Base-by-base conservation (phyloP, 2,113 vertebrate species). In the Actenoides hombroni region DNA sequence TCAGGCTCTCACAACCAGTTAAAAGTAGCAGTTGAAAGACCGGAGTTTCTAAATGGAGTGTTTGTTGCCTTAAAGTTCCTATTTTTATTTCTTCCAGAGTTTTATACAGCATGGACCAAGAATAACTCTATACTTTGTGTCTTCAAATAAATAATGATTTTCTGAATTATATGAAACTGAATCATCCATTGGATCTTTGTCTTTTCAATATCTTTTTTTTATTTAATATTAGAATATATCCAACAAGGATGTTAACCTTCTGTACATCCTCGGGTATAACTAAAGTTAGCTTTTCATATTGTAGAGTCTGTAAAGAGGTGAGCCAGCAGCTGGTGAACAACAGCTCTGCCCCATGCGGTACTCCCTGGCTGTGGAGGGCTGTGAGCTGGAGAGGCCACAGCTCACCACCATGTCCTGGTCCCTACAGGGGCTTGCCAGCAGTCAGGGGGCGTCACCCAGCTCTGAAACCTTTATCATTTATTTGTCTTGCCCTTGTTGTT, bases 401-500 rank as follows among this genome's bases (percentile, higher is more conserved):
- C 35, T 1, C 0, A 10, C 12, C 0, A 4, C 67, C 2, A 1
- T 5, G 18, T 51, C 69, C 53, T 1, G 5, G 23, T 16, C 35
- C 29, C 28, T 1, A 2, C 1, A 1, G 1, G 5, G 37, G 9
- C 5, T 6, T 42, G 17, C 37, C 0, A 1, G 53, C n/a, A 25
- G 25, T 25, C 8, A 3, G 2, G 24, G 28, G 28, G 33, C 9
- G 8, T 54, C 29, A 21, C 13, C 12, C 20, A 0, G 4, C 67
- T 39, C 33, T 20, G 59, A 56, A 56, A 29, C 28, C 61, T 74
- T 81, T 48, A 16, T 24, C 5, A 1, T 12, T 28, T 18, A 1
- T 12, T 28, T 18, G 16, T 33, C 40, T n/a, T 65, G 33, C 25
- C 56, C 33, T 78, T 1, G 0, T 35, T 39, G 12, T 16, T 74